Percentiles rank a stretch among this genome's conserved stretches.
These are phyloP conservation scores for Alligator sinensis DNA, from an alignment of 2,113 vertebrate species.

Conservation along the genomic window DNA sequence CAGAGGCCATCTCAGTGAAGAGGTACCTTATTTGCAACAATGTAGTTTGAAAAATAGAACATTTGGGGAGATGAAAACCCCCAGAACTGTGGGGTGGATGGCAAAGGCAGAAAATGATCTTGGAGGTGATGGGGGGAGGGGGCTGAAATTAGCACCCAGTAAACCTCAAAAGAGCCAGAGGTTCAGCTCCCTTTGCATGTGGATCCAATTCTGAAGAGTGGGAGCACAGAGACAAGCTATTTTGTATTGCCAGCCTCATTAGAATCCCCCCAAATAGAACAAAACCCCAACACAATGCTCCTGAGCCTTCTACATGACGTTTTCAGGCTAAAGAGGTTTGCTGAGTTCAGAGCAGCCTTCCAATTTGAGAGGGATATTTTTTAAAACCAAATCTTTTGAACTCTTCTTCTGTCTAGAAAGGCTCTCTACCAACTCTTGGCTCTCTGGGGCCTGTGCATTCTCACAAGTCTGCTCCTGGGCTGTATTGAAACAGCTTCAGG, in stretches of 20 bases:
- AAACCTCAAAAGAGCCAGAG: not conserved
- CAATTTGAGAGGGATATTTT: not conserved
- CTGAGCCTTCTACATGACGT: not conserved
- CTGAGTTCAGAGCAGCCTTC: not conserved
- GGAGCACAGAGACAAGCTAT: not conserved
- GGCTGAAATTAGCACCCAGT: not conserved
- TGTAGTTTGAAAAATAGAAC: not conserved
- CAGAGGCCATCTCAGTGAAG: not conserved
- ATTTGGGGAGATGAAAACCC: not conserved
- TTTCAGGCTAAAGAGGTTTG: not conserved
- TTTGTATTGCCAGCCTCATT: not conserved
- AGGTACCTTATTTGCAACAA: not conserved
- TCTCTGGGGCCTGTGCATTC: not conserved
- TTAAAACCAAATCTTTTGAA: not conserved
- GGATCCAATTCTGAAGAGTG: accelerated
- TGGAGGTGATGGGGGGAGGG: not conserved
- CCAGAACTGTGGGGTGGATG: accelerated
- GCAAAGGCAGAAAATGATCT: not conserved
- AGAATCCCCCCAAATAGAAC: not conserved
- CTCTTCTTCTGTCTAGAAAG: not conserved
- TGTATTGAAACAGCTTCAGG: not conserved
- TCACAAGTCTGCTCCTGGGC: not conserved
- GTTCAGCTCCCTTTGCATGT: too few relatives aligned
- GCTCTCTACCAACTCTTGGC: too few relatives aligned
- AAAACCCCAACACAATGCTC: not conserved